Conservation (phyloP, 2,888 invertebrate species). For the Bursaphelenchus okinawaensis region DNA sequence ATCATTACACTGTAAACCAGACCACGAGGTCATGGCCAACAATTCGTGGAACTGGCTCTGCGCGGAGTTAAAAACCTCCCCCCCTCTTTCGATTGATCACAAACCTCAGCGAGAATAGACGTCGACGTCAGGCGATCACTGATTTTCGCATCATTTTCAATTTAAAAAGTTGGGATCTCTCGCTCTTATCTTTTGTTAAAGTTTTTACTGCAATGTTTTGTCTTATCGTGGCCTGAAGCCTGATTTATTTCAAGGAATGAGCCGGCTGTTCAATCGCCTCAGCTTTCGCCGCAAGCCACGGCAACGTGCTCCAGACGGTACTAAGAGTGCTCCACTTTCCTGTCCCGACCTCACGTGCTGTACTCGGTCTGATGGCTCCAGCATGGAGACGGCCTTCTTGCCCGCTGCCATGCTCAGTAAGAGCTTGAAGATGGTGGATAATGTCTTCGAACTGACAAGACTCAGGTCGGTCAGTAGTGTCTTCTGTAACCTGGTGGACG, state of each 20-base stretch:
- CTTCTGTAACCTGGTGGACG: constrained; percentile 19
- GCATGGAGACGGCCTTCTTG: constrained; percentile 1
- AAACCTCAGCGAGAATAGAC: background rate
- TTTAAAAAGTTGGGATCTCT: background rate
- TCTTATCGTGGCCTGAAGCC: background rate
- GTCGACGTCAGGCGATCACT: background rate
- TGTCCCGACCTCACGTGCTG: background rate
- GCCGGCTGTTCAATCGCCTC: background rate
- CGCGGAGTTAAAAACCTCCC: no score
- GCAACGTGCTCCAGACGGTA: background rate
- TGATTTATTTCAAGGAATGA: no score
- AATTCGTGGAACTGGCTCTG: no score
- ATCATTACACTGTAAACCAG: no score
- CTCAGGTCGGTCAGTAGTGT: constrained; percentile 15
- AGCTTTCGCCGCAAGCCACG: background rate
- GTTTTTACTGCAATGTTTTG: background rate
- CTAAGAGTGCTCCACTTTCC: background rate
- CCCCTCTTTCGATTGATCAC: background rate
- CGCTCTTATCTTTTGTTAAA: background rate
- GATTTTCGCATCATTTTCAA: background rate
- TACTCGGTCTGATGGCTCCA: background rate
- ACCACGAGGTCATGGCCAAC: no score
- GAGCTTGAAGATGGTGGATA: constrained; percentile 25
- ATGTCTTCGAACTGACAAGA: constrained; percentile 21
- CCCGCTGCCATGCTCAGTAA: constrained; percentile 18